These are phyloP conservation scores for Cyprinella venusta DNA, from an alignment of 2,797 vertebrate species.

Conservation along the genomic window DNA sequence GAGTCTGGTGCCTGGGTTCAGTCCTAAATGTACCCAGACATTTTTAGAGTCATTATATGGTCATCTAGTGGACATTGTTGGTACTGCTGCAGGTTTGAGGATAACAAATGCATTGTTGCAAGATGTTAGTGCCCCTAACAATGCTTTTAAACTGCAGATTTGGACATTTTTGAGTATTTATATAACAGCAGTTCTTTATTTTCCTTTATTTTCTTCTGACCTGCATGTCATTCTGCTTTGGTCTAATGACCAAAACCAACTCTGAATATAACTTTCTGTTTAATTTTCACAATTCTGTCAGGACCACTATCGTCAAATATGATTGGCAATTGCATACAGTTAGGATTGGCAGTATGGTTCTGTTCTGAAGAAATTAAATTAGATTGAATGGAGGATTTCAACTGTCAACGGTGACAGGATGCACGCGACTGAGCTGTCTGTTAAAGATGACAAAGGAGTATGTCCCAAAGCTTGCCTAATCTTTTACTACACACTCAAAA, in stretches of 20 bases:
- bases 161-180: neutral
- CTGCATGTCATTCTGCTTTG: neutral
- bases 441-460: too few relatives aligned
- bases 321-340: too few relatives aligned
- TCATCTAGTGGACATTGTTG: conserved; percentile 20
- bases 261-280: neutral
- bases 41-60: neutral
- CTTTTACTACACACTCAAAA: too few relatives aligned
- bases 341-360: too few relatives aligned
- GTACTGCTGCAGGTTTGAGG: neutral
- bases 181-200: neutral
- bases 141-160: neutral
- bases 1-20: neutral
- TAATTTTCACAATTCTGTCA: neutral
- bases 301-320: too few relatives aligned
- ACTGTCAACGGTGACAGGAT: too few relatives aligned
- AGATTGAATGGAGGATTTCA: too few relatives aligned
- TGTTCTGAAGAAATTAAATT: too few relatives aligned
- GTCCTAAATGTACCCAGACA: neutral
- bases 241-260: neutral
- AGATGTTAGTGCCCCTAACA: neutral
- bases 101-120: neutral
- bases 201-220: neutral
- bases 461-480: too few relatives aligned
- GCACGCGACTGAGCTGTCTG: too few relatives aligned